Conservation (phyloP, 1,140 invertebrate genomes). For the Mesaphorura yosii region DNA sequence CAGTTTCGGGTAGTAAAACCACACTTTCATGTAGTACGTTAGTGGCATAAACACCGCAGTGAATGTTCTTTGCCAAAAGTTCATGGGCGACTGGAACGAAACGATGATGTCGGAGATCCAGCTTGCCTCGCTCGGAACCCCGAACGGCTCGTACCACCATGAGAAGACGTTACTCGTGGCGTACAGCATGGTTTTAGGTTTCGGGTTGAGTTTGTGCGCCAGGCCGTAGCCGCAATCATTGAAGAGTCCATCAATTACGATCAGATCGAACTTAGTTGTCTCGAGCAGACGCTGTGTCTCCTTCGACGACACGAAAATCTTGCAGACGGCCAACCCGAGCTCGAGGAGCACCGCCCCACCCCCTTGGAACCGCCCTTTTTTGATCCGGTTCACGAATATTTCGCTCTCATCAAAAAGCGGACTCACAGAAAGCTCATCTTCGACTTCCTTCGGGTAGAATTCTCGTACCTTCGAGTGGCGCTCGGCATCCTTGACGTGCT, state of each 20-base stretch:
- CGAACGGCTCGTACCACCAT: background rate
- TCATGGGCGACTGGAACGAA: slow-evolving; percentile 4
- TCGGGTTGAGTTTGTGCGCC: slow-evolving; percentile 9
- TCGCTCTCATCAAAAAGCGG: background rate
- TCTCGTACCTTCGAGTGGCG: slow-evolving; percentile 15
- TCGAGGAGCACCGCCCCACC: background rate
- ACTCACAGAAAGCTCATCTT: background rate
- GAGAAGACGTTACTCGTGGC: background rate
- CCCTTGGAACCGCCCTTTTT: background rate
- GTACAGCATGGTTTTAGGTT: slow-evolving; percentile 1
- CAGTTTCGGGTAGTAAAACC: slow-evolving; percentile 1
- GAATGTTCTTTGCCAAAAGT: background rate
- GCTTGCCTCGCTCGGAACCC: background rate
- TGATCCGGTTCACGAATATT: background rate
- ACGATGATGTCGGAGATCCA: slow-evolving; percentile 1
- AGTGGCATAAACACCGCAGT: background rate
- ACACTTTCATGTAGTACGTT: background rate
- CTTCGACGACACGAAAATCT: background rate
- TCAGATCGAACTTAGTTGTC: slow-evolving; percentile 30
- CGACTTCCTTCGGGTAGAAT: background rate
- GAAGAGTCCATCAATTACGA: slow-evolving; percentile 33
- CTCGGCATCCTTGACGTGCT: background rate
- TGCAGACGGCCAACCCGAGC: background rate
- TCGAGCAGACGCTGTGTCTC: background rate
- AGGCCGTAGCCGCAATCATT: slow-evolving; percentile 26